Base-by-base conservation (phyloP, 2,888 invertebrate genomes). In the Apantesis nais region DNA sequence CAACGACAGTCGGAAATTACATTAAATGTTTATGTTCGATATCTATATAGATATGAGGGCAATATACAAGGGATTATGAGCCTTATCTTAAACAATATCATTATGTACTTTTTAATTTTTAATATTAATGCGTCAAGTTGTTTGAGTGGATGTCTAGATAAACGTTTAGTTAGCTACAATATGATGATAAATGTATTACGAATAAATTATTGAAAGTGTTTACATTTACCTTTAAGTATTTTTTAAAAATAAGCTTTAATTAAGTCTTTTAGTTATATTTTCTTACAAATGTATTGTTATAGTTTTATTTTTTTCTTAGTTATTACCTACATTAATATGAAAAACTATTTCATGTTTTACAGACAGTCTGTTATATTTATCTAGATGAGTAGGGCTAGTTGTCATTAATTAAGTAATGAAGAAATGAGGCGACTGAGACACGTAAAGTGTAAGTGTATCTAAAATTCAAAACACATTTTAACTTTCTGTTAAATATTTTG, bases 31-130 rank as follows among this genome's bases (percentile, higher is more conserved):
- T 85, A 78, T 82, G 75, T 82, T 84, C 76, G 79, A 79, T 90
- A 92, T 90, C 88, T 83, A 78, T 66, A 79, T 61, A 83, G 89
- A 90, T 89, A 90, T 65, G 77, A 67, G 77, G 76, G 86, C 90
- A 91, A 91, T 93, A 92, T 91, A 90, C 83, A 85, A 84, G 79
- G 90, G 89, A 92, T 93, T 93, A 92, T 79, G 73, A 78, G 65
- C 71, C 83, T 88, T 89, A 90, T 90, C 89, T 83, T 72, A 78
- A 78, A 83, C 78, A 80, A 80, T 85, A 85, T 84, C 80, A 79
- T 75, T 80, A 63, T 64, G 67, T 67, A 71, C 73, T 79, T 83
- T 76, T 74, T 76, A 74, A 79, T 80, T 78, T 79, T 75, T 75
- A 58, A 73, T 75, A 79, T 75, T 72, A 75, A 76, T 70, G 75